phyloP scores from a whole-genome alignment of 2,888 invertebrate genomes.

The Chloromyia formosa region DNA sequence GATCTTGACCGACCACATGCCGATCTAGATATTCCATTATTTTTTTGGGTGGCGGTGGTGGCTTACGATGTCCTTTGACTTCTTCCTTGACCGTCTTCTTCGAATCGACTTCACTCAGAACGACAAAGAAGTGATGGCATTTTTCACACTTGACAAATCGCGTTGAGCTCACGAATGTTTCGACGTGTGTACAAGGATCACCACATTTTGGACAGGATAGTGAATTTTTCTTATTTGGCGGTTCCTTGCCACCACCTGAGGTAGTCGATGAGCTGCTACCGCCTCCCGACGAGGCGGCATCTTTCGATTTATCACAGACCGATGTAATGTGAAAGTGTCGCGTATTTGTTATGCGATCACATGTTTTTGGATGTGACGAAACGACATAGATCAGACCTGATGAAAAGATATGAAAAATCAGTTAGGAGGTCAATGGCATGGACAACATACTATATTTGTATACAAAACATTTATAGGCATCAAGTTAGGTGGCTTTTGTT shows the following conservation, averaged over 20 bases:
- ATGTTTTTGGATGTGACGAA: slow-evolving; percentile 44
- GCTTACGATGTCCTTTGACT: slow-evolving; percentile 74
- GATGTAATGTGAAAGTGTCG: slow-evolving; percentile 51
- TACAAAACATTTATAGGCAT: not conserved
- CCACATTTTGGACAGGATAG: slow-evolving; percentile 96
- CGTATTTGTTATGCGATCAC: slow-evolving; percentile 36
- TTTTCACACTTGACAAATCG: slow-evolving; percentile 98
- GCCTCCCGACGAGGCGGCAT: slow-evolving; percentile 36
- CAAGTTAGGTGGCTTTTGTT: not conserved
- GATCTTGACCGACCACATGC: slow-evolving; percentile 96
- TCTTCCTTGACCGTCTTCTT: slow-evolving; percentile 87
- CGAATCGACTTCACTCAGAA: slow-evolving; percentile 90
- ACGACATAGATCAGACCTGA: slow-evolving; percentile 49
- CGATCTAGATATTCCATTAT: slow-evolving; percentile 96
- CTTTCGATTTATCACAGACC: slow-evolving; percentile 53
- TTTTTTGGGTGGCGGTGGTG: slow-evolving; percentile 96
- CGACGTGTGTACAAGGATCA: slow-evolving; percentile 96
- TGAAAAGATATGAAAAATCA: slow-evolving; percentile 8
- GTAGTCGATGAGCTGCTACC: slow-evolving; percentile 20
- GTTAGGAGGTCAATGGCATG: not conserved
- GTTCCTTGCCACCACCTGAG: slow-evolving; percentile 66
- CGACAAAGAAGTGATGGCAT: slow-evolving; percentile 97
- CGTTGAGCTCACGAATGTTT: slow-evolving; percentile 96
- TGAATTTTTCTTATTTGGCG: slow-evolving; percentile 72
- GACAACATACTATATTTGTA: too few relatives aligned